phyloP scores from a whole-genome alignment of 2,797 vertebrate genomes.

The Chromis chromis region DNA sequence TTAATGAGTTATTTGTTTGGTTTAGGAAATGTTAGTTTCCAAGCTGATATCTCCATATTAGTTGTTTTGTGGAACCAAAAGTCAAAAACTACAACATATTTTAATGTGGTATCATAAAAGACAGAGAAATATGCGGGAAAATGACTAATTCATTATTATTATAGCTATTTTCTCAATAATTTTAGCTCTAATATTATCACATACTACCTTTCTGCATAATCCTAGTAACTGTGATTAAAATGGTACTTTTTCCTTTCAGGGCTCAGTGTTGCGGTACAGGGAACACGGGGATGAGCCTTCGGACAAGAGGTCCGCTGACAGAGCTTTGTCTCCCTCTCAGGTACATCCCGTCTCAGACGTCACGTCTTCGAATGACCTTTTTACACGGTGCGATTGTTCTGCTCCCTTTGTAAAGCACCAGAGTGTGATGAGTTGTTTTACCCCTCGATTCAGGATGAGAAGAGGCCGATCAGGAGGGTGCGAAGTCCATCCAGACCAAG shows the following conservation, averaged over 20 bases:
- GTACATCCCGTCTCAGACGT: slow-evolving; percentile 29
- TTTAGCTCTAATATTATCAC: not conserved
- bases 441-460: slow-evolving; percentile 61
- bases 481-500: slow-evolving; percentile 70
- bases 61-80: not conserved
- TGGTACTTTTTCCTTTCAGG: slow-evolving; percentile 30
- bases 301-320: slow-evolving; percentile 41
- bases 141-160: not conserved
- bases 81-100: not conserved
- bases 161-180: not conserved
- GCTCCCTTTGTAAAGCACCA: not conserved
- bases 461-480: slow-evolving; percentile 70
- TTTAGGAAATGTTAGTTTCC: not conserved
- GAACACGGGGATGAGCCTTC: slow-evolving; percentile 44
- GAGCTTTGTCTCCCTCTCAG: not conserved
- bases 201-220: not conserved
- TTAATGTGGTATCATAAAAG: not conserved
- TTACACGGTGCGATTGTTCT: not conserved
- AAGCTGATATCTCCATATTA: not conserved
- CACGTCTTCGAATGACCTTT: not conserved
- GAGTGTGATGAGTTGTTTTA: not conserved
- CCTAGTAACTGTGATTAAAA: slow-evolving; percentile 2
- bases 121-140: not conserved
- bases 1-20: not conserved
- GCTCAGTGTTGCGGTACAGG: slow-evolving; percentile 39